Conservation (phyloP, 2,888 invertebrate species). For the Candidula unifasciata region DNA sequence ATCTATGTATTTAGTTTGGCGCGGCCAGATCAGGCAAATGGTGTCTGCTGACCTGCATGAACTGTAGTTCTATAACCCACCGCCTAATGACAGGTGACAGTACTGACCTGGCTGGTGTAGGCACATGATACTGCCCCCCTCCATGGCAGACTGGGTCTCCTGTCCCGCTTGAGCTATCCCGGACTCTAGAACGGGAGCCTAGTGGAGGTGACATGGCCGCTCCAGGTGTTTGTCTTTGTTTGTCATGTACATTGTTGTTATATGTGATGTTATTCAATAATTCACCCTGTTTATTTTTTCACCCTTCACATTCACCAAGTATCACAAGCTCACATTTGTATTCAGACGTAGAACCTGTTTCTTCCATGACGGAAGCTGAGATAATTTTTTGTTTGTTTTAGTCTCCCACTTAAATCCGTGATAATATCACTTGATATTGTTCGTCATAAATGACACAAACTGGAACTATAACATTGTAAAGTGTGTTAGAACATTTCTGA, state of each 20-base stretch:
- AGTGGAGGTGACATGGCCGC: slow-evolving; percentile 40
- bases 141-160: slow-evolving; percentile 28
- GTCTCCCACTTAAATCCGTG: too few relatives aligned
- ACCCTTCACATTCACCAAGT: neutral
- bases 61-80: neutral
- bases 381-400: too few relatives aligned
- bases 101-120: slow-evolving; percentile 4
- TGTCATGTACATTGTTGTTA: neutral
- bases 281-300: neutral
- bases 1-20: too few relatives aligned
- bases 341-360: too few relatives aligned
- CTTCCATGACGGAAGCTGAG: too few relatives aligned
- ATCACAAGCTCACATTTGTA: too few relatives aligned
- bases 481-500: too few relatives aligned
- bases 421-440: too few relatives aligned
- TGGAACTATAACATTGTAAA: too few relatives aligned
- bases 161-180: slow-evolving; percentile 40
- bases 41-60: slow-evolving; percentile 17
- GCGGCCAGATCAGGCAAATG: too few relatives aligned
- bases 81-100: neutral
- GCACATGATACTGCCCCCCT: neutral
- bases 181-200: slow-evolving; percentile 6
- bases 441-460: too few relatives aligned
- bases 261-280: too few relatives aligned
- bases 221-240: neutral